Evolutionary conservation across 2,797 vertebrate species (phyloP), one percentile per base, ranked within the genome.

Genomic region (Glossophaga mutica): DNA sequence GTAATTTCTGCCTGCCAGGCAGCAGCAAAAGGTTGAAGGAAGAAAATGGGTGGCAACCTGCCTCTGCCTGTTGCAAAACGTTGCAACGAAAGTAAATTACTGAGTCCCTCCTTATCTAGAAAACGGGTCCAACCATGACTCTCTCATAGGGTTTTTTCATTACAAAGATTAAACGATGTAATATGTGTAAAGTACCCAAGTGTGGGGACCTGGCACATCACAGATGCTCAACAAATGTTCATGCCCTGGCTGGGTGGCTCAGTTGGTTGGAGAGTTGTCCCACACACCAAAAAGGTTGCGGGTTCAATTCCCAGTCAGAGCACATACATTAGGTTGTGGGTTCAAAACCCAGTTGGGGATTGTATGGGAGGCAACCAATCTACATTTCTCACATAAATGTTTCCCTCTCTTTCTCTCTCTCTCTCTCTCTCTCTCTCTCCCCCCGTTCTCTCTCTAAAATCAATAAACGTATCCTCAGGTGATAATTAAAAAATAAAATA

Each of bases 1-100:
- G 24, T 83, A 85, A 95, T 91, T 93, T 82, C 82, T 59, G 88
- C 90, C 91, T 93, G 86, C 86, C 44, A 95, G 44, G 46, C 84
- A n/a, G 29, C 59, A 79, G 48, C 46, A 84, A 95, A 93, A 52
- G 55, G 70, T 52, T 59, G 42, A 92, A 50, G 52, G 39, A 81
- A 93, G 48, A 94, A 92, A 92, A 52, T 3, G n/a, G 42, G 26
- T 67, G 52, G 15, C 67, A 95, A 34, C 29, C 67, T 74, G 70
- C 50, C 62, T 68, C 78, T 95, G 65, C 29, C 74, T 1, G 22
- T 68, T 57, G 9, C 39, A 73, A 57, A 32, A 0, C 24, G 9
- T 24, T 42, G 16, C 59, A 91, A 9, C 76, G 59, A 90, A 29
- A 90, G 62, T 50, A 52, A 92, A 11, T 0, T n/a, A 42, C 39